These are phyloP conservation scores for Lamproptera curius DNA, from an alignment of 2,888 invertebrate genomes.

Conservation along the genomic window DNA sequence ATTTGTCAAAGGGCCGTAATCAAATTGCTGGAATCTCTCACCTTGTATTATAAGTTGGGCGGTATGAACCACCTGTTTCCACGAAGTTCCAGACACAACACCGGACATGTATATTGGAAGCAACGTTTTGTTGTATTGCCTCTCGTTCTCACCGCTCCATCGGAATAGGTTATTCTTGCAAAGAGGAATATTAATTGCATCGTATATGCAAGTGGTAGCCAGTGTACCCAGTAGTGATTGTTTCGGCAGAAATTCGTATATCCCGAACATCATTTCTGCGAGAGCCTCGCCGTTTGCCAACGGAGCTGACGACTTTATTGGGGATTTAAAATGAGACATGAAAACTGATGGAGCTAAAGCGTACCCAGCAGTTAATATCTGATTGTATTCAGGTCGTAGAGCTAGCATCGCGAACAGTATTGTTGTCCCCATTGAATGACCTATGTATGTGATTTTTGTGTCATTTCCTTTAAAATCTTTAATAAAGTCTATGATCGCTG, in stretches of 20 bases:
- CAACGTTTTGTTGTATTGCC: conserved; percentile 82
- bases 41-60: conserved; percentile 75
- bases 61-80: conserved; percentile 84
- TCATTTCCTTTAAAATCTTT: conserved; percentile 44
- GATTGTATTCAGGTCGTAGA: conserved; percentile 81
- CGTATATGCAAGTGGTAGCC: conserved; percentile 73
- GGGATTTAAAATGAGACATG: conserved; percentile 80
- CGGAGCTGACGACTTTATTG: conserved; percentile 82
- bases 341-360: conserved; percentile 84
- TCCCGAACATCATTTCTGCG: conserved; percentile 80
- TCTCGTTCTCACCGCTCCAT: conserved; percentile 83
- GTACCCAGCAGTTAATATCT: conserved; percentile 80
- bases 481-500: conserved; percentile 86
- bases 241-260: conserved; percentile 86
- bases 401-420: conserved; percentile 85
- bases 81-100: conserved; percentile 86
- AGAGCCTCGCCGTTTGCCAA: conserved; percentile 78
- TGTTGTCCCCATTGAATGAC: conserved; percentile 95
- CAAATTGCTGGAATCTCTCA: conserved; percentile 81
- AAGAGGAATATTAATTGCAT: conserved; percentile 62
- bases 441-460: conserved; percentile 83
- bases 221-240: conserved; percentile 76
- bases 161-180: conserved; percentile 86
- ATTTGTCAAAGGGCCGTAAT: conserved; percentile 81
- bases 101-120: conserved; percentile 84